phyloP scores from a whole-genome alignment of 23 tunicate genomes.

The Ciona savignyi region DNA sequence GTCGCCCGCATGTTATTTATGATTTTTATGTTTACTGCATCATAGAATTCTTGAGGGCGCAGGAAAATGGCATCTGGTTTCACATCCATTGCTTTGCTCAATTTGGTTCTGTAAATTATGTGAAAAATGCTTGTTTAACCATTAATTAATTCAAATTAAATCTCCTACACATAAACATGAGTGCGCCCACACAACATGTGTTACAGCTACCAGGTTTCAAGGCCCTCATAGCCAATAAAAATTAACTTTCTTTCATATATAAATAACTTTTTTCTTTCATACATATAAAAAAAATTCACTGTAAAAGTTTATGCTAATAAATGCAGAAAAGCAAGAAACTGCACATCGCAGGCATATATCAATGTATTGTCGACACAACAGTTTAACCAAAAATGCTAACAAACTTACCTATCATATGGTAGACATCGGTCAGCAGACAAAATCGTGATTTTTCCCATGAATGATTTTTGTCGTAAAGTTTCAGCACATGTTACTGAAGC shows the following conservation, averaged over 20 bases:
- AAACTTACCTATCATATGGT: constrained; percentile 81
- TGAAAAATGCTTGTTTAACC: no score
- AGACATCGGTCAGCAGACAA: constrained; percentile 40
- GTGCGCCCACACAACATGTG: no score
- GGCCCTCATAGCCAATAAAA: no score
- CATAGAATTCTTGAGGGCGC: constrained; percentile 54
- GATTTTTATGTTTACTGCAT: constrained; percentile 37
- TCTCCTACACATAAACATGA: no score
- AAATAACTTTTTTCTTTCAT: no score
- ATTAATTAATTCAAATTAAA: no score
- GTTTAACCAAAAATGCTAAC: neutral
- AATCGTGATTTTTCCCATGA: constrained; percentile 59
- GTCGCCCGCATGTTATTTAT: constrained; percentile 28
- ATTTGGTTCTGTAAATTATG: constrained; percentile 66
- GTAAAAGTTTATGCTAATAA: no score
- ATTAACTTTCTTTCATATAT: no score
- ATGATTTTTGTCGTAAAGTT: constrained; percentile 64
- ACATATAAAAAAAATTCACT: no score
- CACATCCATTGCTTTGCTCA: constrained; percentile 70
- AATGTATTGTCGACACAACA: neutral
- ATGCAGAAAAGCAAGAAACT: no score
- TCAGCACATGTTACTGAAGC: constrained; percentile 88
- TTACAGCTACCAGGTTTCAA: no score
- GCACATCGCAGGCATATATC: no score
- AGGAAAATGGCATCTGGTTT: constrained; percentile 40